Percentiles rank a stretch among this genome's conserved stretches.
Evolutionary conservation across 2,113 vertebrate genomes (phyloP).

Genomic region (Sterrhoptilus dennistouni): DNA sequence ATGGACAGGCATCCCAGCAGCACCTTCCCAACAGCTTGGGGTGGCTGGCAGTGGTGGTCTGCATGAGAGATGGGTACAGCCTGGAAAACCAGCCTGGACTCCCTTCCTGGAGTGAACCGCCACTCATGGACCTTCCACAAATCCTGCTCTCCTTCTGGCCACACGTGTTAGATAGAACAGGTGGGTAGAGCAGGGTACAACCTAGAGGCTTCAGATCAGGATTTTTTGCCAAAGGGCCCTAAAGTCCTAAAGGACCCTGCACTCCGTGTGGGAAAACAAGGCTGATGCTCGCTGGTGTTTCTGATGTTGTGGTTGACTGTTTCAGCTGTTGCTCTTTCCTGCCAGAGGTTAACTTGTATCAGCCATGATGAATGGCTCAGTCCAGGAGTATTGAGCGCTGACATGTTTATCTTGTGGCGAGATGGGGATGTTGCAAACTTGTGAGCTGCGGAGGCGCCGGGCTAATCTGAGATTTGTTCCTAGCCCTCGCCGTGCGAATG

Average conservation of each 20-base stretch:
- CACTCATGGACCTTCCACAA: neutral
- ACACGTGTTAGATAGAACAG: neutral
- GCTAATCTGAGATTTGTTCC: conserved; percentile 83
- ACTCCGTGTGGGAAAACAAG: neutral
- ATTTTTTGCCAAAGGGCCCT: neutral
- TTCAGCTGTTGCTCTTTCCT: neutral
- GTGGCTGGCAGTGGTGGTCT: neutral
- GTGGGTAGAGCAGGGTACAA: neutral
- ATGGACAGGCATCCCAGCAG: neutral
- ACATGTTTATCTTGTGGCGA: conserved; percentile 71
- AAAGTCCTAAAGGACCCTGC: neutral
- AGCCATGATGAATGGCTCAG: neutral
- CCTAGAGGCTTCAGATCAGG: neutral
- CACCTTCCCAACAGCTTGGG: neutral
- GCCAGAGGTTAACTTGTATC: neutral
- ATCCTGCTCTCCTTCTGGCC: neutral
- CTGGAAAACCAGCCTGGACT: neutral
- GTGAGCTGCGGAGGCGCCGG: conserved; percentile 70
- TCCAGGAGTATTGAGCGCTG: conserved; percentile 36
- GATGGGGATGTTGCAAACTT: conserved; percentile 72
- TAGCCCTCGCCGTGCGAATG: conserved; percentile 92
- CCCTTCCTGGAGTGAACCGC: neutral
- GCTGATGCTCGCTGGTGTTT: accelerated
- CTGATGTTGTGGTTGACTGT: neutral
- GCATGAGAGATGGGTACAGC: neutral